phyloP scores from a whole-genome alignment of 2,113 vertebrate genomes.

The Sorex fumeus region DNA sequence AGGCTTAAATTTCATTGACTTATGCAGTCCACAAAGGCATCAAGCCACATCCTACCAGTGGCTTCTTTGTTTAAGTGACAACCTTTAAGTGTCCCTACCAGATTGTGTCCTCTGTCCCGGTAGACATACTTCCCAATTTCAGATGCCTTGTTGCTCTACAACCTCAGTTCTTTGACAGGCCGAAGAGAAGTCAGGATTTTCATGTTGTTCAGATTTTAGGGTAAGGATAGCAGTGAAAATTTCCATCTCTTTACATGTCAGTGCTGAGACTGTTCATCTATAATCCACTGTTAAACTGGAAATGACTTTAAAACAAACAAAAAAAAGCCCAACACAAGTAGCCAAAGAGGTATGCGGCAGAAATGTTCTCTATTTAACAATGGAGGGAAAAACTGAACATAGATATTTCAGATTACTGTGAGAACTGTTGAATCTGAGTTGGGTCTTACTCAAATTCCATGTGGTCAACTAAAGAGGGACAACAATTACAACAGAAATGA shows the following conservation, averaged over 20 bases:
- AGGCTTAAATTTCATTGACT: not conserved
- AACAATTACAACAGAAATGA: not conserved
- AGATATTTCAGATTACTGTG: conserved; percentile 48
- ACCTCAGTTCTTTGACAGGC: not conserved
- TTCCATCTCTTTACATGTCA: not conserved
- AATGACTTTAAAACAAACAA: not conserved
- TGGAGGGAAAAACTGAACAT: conserved; percentile 17
- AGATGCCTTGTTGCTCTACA: not conserved
- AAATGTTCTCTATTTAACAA: conserved; percentile 1
- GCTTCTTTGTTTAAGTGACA: not conserved
- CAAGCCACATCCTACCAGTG: not conserved
- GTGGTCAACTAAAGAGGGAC: not conserved
- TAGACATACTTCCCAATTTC: not conserved
- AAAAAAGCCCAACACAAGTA: not conserved
- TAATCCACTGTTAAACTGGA: conserved; percentile 13
- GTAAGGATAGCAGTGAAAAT: not conserved
- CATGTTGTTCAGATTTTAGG: conserved; percentile 1
- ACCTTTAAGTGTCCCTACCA: not conserved
- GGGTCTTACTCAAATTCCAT: conserved; percentile 23
- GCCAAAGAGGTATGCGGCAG: not conserved
- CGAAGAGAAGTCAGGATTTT: conserved; percentile 4
- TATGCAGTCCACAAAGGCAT: not conserved
- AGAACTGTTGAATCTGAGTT: conserved; percentile 41
- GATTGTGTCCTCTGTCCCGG: not conserved
- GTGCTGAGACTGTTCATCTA: conserved; percentile 17